phyloP scores from a whole-genome alignment of 2,797 vertebrate genomes.

The Sparidentex hasta region DNA sequence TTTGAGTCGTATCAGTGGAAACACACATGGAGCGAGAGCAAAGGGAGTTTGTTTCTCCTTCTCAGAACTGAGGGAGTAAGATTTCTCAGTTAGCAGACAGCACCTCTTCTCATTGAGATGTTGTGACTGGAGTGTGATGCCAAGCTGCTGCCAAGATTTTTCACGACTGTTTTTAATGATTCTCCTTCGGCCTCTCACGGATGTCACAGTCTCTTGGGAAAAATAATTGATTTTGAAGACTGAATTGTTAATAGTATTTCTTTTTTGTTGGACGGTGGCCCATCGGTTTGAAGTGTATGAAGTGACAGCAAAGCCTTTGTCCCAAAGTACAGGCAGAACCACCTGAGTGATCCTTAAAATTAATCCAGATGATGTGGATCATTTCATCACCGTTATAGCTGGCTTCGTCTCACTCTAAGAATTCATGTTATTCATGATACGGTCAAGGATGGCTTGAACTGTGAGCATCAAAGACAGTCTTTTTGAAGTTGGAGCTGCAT shows the following conservation, averaged over 20 bases:
- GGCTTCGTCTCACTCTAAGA: neutral
- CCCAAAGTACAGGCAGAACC: neutral
- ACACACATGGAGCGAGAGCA: neutral
- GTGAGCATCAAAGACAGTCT: constrained; percentile 24
- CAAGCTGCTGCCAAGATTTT: constrained; percentile 41
- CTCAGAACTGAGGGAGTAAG: neutral
- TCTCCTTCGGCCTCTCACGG: constrained; percentile 39
- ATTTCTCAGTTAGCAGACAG: constrained; percentile 15
- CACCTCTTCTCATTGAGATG: constrained; percentile 39
- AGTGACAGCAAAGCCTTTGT: constrained; percentile 37
- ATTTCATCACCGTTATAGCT: constrained; percentile 16
- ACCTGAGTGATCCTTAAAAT: constrained; percentile 23
- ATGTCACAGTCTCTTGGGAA: constrained; percentile 39
- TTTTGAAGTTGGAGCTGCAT: constrained; percentile 27
- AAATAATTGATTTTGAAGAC: constrained; percentile 60
- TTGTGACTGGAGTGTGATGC: constrained; percentile 36
- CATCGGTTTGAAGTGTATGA: constrained; percentile 13
- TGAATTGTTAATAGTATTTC: constrained; percentile 54
- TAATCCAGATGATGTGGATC: constrained; percentile 20
- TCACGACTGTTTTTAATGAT: constrained; percentile 44
- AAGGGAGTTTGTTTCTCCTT: constrained; percentile 21
- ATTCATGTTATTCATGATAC: constrained; percentile 19
- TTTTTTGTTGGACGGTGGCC: constrained; percentile 31
- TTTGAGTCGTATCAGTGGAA: constrained; percentile 45
- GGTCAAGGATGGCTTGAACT: neutral